Conservation (phyloP, 2,113 vertebrate genomes). For the Eulacestoma nigropectus region DNA sequence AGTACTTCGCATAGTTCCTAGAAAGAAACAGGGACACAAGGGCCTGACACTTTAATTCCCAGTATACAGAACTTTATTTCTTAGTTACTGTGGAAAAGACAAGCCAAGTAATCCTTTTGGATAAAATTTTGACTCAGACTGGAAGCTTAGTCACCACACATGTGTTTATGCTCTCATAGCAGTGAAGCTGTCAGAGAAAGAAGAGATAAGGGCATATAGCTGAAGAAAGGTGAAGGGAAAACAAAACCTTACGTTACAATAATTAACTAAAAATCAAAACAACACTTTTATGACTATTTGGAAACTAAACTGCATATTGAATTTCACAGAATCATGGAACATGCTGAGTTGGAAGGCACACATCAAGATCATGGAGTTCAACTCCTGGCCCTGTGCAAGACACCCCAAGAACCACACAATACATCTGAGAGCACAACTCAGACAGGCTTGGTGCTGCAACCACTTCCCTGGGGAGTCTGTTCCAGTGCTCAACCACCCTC, state of each 20-base stretch:
- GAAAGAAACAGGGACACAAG: background rate
- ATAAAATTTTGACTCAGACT: background rate
- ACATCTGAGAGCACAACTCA: background rate
- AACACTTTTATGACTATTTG: background rate
- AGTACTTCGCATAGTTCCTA: conserved; percentile 92
- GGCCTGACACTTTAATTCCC: background rate
- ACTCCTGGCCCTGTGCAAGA: background rate
- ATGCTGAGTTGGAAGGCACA: background rate
- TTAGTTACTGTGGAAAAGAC: background rate
- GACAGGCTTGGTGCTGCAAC: background rate
- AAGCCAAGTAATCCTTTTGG: background rate
- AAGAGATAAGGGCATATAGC: background rate
- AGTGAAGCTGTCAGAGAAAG: background rate
- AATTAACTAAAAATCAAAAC: background rate
- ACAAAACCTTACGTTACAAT: background rate
- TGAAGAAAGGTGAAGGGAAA: background rate
- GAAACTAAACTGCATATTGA: background rate
- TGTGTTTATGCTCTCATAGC: background rate
- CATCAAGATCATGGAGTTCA: background rate
- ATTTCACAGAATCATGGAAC: background rate
- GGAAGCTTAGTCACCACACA: background rate
- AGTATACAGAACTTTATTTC: background rate
- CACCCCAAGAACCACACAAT: background rate
- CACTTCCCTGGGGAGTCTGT: background rate
- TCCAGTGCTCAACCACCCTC: background rate